phyloP scores from a whole-genome alignment of 2,888 invertebrate genomes.

The Microchrysa polita region DNA sequence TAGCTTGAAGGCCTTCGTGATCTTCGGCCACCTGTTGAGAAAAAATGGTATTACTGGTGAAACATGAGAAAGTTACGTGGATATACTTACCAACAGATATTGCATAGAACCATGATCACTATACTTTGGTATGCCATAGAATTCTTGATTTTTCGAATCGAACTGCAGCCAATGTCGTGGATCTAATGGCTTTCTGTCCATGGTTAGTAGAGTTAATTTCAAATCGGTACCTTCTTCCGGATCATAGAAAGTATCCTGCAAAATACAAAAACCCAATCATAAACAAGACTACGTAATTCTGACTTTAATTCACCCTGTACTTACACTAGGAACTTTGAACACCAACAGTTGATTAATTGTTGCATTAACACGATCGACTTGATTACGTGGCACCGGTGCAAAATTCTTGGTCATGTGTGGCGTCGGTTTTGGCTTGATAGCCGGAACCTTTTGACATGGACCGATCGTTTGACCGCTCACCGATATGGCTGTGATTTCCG shows the following conservation, averaged over 20 bases:
- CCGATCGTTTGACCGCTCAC: constrained; percentile 75
- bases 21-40: constrained; percentile 73
- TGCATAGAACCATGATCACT: constrained; percentile 78
- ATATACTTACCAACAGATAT: constrained; percentile 78
- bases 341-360: constrained; percentile 83
- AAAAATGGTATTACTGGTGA: background rate
- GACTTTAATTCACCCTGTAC: constrained; percentile 52
- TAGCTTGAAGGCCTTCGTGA: constrained; percentile 76
- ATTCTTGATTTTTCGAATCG: constrained; percentile 86
- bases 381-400: constrained; percentile 82
- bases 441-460: constrained; percentile 70
- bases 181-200: constrained; percentile 74
- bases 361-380: constrained; percentile 84
- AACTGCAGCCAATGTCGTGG: constrained; percentile 87
- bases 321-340: constrained; percentile 81
- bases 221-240: constrained; percentile 84
- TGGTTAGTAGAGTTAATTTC: constrained; percentile 77
- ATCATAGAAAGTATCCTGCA: constrained; percentile 88
- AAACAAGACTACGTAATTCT: background rate
- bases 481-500: constrained; percentile 72
- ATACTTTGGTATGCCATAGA: constrained; percentile 83
- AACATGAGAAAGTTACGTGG: too few relatives aligned
- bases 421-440: constrained; percentile 66
- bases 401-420: constrained; percentile 71
- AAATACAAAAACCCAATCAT: constrained; percentile 33